Evolutionary conservation across 2,797 vertebrate genomes (phyloP).

Genomic region (Malacoraja senta): DNA sequence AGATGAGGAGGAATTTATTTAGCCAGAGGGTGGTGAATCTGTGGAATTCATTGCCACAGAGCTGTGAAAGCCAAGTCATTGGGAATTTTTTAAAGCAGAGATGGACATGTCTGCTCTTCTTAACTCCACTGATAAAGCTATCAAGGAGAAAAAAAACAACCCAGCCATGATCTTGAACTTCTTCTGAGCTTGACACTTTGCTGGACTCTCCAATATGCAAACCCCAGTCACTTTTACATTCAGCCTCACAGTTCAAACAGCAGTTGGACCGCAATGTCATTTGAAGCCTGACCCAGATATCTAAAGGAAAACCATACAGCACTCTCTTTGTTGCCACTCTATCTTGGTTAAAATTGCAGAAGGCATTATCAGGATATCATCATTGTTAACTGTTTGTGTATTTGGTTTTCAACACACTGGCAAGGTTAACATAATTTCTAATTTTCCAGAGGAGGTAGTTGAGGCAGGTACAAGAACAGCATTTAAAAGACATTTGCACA

Average conservation of each 20-base stretch:
- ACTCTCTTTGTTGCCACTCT: not conserved
- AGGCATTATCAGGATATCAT: not conserved
- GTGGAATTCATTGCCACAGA: no score
- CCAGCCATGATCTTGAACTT: not conserved
- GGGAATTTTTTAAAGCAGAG: no score
- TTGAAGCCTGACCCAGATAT: not conserved
- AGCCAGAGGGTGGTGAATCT: no score
- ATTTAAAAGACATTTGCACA: no score
- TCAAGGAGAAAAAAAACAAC: no score
- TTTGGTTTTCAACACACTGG: no score
- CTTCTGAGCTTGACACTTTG: not conserved
- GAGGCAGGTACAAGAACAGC: no score
- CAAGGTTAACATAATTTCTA: no score
- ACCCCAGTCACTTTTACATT: not conserved
- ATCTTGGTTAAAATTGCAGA: not conserved
- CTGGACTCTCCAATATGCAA: not conserved
- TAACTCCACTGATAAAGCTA: not conserved
- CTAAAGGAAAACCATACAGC: not conserved
- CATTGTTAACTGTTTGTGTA: not conserved
- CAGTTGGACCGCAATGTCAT: not conserved
- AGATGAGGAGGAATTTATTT: no score
- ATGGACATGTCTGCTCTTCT: not conserved
- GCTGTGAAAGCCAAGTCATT: no score
- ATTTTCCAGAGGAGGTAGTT: no score
- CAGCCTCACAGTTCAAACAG: not conserved